phyloP scores from a whole-genome alignment of 2,888 invertebrate genomes.

The Acheta domesticus region DNA sequence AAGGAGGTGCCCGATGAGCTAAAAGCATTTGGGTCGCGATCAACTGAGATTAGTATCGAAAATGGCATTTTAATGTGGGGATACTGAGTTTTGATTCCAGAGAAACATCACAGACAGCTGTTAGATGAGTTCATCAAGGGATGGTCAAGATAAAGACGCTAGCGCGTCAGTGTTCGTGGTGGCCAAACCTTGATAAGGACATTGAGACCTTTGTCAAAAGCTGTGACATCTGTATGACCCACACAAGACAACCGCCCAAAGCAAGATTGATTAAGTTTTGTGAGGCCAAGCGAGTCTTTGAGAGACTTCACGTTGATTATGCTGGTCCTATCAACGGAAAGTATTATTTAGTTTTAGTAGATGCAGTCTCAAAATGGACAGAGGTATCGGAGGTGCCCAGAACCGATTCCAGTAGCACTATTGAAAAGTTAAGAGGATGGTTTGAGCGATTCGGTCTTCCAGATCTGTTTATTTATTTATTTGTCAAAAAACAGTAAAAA shows the following conservation, averaged over 20 bases:
- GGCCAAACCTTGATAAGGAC: background rate
- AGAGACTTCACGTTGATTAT: background rate
- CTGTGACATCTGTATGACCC: background rate
- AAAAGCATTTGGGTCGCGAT: background rate
- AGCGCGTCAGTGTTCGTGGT: background rate
- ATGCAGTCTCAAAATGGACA: background rate
- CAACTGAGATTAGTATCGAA: background rate
- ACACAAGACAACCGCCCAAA: background rate
- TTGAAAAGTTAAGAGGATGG: background rate
- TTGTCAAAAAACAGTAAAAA: no score
- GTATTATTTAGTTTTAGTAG: background rate
- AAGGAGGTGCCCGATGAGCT: background rate
- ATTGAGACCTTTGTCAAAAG: background rate
- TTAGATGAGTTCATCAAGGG: background rate
- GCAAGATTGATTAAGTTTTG: background rate
- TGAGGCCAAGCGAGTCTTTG: background rate
- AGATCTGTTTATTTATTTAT: background rate
- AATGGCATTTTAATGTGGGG: conserved; percentile 18
- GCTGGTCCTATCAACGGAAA: background rate
- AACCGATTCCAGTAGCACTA: background rate
- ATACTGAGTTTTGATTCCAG: conserved; percentile 20
- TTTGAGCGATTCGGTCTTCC: background rate
- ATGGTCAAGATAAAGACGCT: background rate
- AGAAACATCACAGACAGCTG: background rate
- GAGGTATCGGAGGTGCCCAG: background rate